Evolutionary conservation across 2,797 vertebrate genomes (phyloP).

Genomic region (Tenualosa thibaudeaui): DNA sequence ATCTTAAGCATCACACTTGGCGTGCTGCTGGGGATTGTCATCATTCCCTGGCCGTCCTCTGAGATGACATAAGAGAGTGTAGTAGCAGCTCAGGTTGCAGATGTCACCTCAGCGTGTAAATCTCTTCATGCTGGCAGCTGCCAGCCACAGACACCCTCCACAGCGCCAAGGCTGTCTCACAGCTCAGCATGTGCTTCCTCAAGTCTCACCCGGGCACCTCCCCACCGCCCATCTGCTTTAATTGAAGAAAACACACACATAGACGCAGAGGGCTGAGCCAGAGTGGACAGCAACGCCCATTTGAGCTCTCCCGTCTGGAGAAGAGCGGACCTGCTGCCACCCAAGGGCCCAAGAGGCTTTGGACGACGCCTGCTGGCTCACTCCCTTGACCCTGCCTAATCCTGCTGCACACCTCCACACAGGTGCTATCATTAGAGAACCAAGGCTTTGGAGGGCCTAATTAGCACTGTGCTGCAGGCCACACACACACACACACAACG

Average conservation of each 20-base stretch:
- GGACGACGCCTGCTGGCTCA: constrained; percentile 31
- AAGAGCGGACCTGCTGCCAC: neutral
- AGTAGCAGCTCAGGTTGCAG: neutral
- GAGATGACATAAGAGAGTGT: neutral
- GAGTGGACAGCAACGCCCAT: neutral
- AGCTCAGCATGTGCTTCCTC: neutral
- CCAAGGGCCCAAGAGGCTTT: neutral
- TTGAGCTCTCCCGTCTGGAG: neutral
- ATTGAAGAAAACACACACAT: neutral
- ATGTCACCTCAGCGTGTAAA: neutral
- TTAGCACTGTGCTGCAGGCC: constrained; percentile 52
- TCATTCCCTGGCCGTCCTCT: neutral
- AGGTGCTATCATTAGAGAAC: constrained; percentile 68
- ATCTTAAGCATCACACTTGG: neutral
- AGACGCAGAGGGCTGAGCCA: constrained; percentile 47
- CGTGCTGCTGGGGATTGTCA: neutral
- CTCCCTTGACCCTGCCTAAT: constrained; percentile 10
- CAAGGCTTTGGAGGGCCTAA: constrained; percentile 65
- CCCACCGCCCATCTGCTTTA: neutral
- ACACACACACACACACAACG: constrained; percentile 30
- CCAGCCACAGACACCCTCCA: neutral
- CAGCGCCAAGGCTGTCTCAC: neutral
- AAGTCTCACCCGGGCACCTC: neutral
- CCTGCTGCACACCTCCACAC: constrained; percentile 62
- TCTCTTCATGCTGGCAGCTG: neutral